These are phyloP conservation scores for Sycophila sp. DNA, from an alignment of 1,140 invertebrate genomes.

Conservation along the genomic window DNA sequence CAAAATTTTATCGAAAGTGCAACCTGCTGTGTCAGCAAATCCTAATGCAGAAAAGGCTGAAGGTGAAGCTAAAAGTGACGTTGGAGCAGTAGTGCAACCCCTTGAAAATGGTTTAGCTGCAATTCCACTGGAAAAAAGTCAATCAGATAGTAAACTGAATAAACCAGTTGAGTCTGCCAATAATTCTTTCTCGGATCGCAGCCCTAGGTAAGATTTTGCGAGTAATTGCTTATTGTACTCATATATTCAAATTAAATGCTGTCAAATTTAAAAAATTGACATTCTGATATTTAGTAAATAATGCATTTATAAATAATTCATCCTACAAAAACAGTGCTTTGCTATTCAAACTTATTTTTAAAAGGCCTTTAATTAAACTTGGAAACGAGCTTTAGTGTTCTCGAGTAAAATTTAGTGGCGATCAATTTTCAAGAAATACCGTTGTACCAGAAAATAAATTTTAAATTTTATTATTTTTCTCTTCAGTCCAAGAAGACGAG, in stretches of 20 bases:
- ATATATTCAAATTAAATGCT: no score
- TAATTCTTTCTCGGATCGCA: slow-evolving; percentile 50
- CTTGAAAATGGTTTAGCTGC: slow-evolving; percentile 50
- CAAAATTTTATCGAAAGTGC: slow-evolving; percentile 82
- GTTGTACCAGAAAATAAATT: background rate
- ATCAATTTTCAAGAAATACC: background rate
- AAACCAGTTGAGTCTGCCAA: slow-evolving; percentile 57
- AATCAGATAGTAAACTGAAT: slow-evolving; percentile 73
- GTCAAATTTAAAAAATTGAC: no score
- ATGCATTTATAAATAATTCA: background rate
- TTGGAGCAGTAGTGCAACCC: background rate
- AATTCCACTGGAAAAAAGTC: slow-evolving; percentile 71
- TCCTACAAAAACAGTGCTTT: no score
- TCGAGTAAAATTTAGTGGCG: no score
- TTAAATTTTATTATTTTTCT: background rate
- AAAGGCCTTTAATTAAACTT: no score
- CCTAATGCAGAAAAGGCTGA: slow-evolving; percentile 48
- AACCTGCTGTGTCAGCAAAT: slow-evolving; percentile 68
- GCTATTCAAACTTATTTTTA: no score
- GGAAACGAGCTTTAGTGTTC: no score
- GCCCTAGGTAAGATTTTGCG: slow-evolving; percentile 46
- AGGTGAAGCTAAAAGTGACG: slow-evolving; percentile 39
- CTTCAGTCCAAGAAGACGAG: slow-evolving; percentile 56
- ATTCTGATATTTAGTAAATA: background rate
- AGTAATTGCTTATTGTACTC: no score